These are phyloP conservation scores for Paramuricea clavata DNA, from an alignment of 92 coral and sea anemone species.

Conservation along the genomic window DNA sequence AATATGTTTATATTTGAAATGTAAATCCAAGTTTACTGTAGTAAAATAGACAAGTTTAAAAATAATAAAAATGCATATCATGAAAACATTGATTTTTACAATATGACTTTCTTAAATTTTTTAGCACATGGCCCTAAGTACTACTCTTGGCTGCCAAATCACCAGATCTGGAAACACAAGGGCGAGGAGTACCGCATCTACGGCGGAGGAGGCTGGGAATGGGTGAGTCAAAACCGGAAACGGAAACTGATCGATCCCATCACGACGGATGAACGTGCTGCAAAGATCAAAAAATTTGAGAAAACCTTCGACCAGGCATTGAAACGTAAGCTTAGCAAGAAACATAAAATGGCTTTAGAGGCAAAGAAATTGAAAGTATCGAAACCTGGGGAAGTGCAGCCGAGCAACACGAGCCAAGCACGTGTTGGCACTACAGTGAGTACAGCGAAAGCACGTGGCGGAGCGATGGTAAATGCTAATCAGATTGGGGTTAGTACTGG, in stretches of 20 bases:
- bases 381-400: slow-evolving; percentile 9
- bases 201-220: slow-evolving; percentile 98
- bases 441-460: slow-evolving; percentile 5
- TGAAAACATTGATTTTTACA: too few relatives aligned
- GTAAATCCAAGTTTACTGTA: too few relatives aligned
- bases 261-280: slow-evolving; percentile 72
- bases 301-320: slow-evolving; percentile 75
- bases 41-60: too few relatives aligned
- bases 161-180: slow-evolving; percentile 97
- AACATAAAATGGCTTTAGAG: slow-evolving; percentile 19
- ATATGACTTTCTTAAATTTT: slow-evolving; percentile 9
- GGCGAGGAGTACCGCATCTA: slow-evolving; percentile 98
- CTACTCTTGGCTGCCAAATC: slow-evolving; percentile 96
- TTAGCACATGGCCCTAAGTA: slow-evolving; percentile 75
- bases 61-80: too few relatives aligned
- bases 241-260: slow-evolving; percentile 66
- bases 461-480: background rate
- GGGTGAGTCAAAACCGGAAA: slow-evolving; percentile 88
- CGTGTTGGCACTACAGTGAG: background rate
- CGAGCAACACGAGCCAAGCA: slow-evolving; percentile 16
- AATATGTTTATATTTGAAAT: too few relatives aligned
- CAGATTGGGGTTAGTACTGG: slow-evolving; percentile 7
- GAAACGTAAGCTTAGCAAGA: slow-evolving; percentile 51
- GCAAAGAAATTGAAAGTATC: slow-evolving; percentile 12
- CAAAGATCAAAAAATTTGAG: slow-evolving; percentile 81